Base-by-base conservation (phyloP, 2,797 vertebrate genomes). In the Mormyrus proboscirostris region DNA sequence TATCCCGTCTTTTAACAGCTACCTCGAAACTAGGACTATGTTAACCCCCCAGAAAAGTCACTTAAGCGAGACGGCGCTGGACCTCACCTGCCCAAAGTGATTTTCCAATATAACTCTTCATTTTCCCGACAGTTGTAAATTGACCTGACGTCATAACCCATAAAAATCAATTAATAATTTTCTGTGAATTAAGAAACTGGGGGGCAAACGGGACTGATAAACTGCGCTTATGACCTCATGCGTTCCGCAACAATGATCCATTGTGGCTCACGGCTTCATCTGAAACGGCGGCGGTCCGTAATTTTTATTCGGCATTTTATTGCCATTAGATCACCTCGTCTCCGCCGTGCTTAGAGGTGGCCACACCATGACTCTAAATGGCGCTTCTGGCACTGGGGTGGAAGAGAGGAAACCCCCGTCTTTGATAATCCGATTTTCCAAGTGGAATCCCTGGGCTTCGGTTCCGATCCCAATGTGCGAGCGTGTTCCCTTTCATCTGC, bases 221-320 rank as follows among this genome's bases (percentile, higher is more conserved):
- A 89, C 79, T 76, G 90, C 65, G 90, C 59, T 90, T 73, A 95
- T 96, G 95, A 97, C 95, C 94, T 96, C 95, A 97, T 90, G 92
- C 90, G 89, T 94, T 95, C 95, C 94, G 95, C 95, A 94, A 96
- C 95, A 95, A 95, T 96, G 95, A 96, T 96, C 94, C 94, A 96
- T 95, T 95, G 94, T 95, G 93, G 92, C 93, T 91, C 91, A 90
- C 90, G 91, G 94, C 94, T 93, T 91, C 92, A 92, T 94, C 94
- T 93, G 94, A 94, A 93, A 93, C 94, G 93, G 93, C 94, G 92
- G 94, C 92, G 92, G 92, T 93, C 94, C 94, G 94, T 95, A 95
- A 94, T 93, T 95, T 96, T 96, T 94, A 96, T 96, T 95, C 96
- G 94, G 93, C 95, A 95, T 96, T 96, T 96, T 95, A 96, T 95